phyloP scores from a whole-genome alignment of 2,888 invertebrate species.

The Theretra japonica region DNA sequence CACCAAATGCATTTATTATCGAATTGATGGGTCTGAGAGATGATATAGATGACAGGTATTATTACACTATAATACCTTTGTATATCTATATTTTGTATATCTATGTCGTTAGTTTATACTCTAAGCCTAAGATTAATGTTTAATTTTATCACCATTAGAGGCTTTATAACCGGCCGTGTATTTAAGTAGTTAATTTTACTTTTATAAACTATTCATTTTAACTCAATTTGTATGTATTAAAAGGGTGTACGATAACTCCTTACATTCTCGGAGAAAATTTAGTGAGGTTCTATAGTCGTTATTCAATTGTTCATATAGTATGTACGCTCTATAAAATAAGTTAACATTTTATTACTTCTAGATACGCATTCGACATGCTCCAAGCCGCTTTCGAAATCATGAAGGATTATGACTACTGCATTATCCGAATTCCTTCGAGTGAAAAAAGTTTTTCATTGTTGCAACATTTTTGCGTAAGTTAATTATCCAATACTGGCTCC shows the following conservation, averaged over 20 bases:
- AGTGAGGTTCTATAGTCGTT: too few relatives aligned
- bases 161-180: too few relatives aligned
- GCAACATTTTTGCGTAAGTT: conserved; percentile 79
- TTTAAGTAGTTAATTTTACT: too few relatives aligned
- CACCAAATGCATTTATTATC: conserved; percentile 85
- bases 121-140: too few relatives aligned
- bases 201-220: too few relatives aligned
- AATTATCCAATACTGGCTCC: not conserved
- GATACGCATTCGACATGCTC: conserved; percentile 82
- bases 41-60: conserved; percentile 79
- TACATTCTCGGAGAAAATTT: too few relatives aligned
- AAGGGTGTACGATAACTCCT: not conserved
- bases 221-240: too few relatives aligned
- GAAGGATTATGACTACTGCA: conserved; percentile 86
- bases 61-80: not conserved
- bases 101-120: not conserved
- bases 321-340: too few relatives aligned
- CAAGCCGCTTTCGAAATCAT: conserved; percentile 88
- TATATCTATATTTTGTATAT: not conserved
- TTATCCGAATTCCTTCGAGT: conserved; percentile 82
- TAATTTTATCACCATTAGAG: too few relatives aligned
- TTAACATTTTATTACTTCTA: conserved; percentile 44
- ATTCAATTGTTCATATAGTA: too few relatives aligned
- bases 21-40: conserved; percentile 84
- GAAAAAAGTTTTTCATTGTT: conserved; percentile 75